These are phyloP conservation scores for Syngnathus scovelli DNA, from an alignment of 2,113 vertebrate genomes.

Conservation along the genomic window DNA sequence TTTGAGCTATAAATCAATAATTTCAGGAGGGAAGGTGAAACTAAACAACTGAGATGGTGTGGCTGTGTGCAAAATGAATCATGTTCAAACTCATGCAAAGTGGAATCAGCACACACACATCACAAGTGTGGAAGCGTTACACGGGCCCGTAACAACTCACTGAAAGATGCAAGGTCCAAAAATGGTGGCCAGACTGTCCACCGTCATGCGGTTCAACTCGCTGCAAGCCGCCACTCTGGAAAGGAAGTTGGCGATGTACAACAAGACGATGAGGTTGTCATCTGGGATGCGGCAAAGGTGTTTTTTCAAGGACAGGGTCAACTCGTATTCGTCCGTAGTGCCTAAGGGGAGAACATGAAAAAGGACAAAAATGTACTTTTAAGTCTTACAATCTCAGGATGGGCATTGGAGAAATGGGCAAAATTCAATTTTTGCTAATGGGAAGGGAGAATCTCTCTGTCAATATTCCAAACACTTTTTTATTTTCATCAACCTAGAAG, in stretches of 20 bases:
- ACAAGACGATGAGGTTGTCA: conserved; percentile 64
- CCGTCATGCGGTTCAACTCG: conserved; percentile 74
- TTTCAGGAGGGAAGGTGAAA: too few relatives aligned
- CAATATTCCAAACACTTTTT: background rate
- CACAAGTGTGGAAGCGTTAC: background rate
- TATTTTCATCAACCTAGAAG: too few relatives aligned
- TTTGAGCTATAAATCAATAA: too few relatives aligned
- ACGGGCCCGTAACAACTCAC: conserved; percentile 51
- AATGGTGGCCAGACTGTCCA: conserved; percentile 75
- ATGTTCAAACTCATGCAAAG: too few relatives aligned
- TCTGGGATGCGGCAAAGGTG: conserved; percentile 58
- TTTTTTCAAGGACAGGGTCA: conserved; percentile 54
- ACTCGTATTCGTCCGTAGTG: conserved; percentile 35
- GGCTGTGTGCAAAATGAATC: too few relatives aligned
- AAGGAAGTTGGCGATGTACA: conserved; percentile 72
- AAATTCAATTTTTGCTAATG: too few relatives aligned
- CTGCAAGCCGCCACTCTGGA: conserved; percentile 68
- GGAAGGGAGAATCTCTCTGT: too few relatives aligned
- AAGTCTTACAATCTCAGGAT: background rate
- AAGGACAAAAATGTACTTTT: background rate
- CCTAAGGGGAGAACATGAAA: conserved; percentile 41
- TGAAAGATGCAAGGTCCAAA: conserved; percentile 78
- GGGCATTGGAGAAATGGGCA: background rate
- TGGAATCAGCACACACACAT: background rate
- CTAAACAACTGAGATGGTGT: too few relatives aligned